Evolutionary conservation across 2,888 invertebrate species (phyloP).

Genomic region (Osmoderma eremita): DNA sequence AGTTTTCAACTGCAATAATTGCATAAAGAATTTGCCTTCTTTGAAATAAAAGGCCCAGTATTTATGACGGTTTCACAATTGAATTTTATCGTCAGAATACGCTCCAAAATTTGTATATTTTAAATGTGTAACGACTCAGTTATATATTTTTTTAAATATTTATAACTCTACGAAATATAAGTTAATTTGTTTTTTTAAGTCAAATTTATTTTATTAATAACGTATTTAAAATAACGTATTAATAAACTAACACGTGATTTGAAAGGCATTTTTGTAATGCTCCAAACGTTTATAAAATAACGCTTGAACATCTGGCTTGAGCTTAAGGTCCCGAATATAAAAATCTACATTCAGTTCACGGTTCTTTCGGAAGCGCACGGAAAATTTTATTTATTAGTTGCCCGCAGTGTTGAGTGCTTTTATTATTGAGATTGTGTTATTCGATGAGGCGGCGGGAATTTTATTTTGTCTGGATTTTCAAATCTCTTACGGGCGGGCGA

Average conservation of each 20-base stretch:
- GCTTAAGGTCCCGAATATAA: neutral
- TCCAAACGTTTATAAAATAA: neutral
- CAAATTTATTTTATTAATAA: too few species aligned
- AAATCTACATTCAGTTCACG: constrained; percentile 35
- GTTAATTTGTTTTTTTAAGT: too few species aligned
- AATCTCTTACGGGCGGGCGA: constrained; percentile 46
- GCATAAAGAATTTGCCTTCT: neutral
- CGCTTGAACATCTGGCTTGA: neutral
- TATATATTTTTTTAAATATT: too few species aligned
- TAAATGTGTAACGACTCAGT: too few species aligned
- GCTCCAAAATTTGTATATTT: too few species aligned
- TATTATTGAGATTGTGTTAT: constrained; percentile 47
- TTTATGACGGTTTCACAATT: neutral
- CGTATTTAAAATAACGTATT: neutral
- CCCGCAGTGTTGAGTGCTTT: constrained; percentile 43
- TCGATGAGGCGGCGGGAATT: constrained; percentile 60
- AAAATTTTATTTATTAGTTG: constrained; percentile 43
- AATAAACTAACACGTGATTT: constrained; percentile 1
- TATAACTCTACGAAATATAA: too few species aligned
- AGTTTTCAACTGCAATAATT: neutral
- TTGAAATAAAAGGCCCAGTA: neutral
- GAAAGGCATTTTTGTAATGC: neutral
- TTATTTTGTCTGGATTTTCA: constrained; percentile 61
- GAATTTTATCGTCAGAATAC: neutral
- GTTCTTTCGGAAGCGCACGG: constrained; percentile 25